phyloP scores from a whole-genome alignment of 2,888 invertebrate species.

The Ecdyonurus torrentis region DNA sequence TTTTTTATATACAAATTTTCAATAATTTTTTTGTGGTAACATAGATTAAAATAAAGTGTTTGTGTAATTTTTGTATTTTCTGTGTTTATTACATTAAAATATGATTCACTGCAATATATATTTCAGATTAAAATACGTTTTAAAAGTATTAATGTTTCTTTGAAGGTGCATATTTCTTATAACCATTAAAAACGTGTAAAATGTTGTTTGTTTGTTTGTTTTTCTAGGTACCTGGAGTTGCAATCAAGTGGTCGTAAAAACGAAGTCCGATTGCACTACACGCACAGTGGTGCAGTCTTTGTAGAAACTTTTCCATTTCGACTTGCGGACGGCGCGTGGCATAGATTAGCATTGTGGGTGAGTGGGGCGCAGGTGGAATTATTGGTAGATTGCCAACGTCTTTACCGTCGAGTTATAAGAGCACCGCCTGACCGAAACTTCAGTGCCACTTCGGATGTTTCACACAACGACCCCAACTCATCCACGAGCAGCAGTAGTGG shows the following conservation, averaged over 20 bases:
- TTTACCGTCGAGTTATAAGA: constrained; percentile 58
- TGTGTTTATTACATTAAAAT: background rate
- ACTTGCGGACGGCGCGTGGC: constrained; percentile 77
- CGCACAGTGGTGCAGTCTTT: constrained; percentile 40
- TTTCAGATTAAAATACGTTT: background rate
- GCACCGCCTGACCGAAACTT: constrained; percentile 59
- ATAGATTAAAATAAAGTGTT: too few species aligned
- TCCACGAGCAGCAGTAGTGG: background rate
- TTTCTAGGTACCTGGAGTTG: constrained; percentile 68
- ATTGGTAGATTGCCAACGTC: constrained; percentile 70
- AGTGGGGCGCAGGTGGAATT: constrained; percentile 71
- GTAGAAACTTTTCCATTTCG: constrained; percentile 78
- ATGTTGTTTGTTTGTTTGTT: too few species aligned
- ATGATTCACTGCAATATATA: background rate
- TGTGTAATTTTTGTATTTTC: too few species aligned
- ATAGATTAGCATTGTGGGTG: constrained; percentile 57
- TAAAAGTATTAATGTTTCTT: too few species aligned
- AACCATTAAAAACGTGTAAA: too few species aligned
- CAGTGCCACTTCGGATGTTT: constrained; percentile 24
- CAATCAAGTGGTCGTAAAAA: constrained; percentile 79
- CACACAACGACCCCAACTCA: background rate
- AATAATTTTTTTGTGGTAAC: too few species aligned
- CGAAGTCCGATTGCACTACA: constrained; percentile 72
- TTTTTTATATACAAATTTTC: too few species aligned
- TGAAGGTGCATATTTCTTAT: too few species aligned